Evolutionary conservation across 2,797 vertebrate species (phyloP).

Genomic region (Lycodopsis pacificus): DNA sequence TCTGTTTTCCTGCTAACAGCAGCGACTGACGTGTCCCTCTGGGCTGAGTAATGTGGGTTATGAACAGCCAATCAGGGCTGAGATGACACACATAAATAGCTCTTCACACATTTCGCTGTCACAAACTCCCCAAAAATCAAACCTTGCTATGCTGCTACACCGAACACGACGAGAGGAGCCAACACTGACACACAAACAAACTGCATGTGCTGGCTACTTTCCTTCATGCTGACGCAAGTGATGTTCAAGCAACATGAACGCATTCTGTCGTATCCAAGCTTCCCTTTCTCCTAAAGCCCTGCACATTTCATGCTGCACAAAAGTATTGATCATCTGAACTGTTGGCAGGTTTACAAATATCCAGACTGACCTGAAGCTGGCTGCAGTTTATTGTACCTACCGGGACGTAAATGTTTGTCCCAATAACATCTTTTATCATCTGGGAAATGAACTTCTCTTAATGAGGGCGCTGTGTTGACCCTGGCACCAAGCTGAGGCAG

Average conservation of each 20-base stretch:
- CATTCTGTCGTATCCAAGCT: background rate
- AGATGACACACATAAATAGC: conserved; percentile 54
- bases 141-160: conserved; percentile 41
- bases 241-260: conserved; percentile 30
- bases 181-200: conserved; percentile 19
- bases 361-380: background rate
- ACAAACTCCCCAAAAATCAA: conserved; percentile 39
- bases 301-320: background rate
- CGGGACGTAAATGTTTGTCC: background rate
- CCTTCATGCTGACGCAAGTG: background rate
- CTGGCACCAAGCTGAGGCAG: background rate
- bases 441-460: background rate
- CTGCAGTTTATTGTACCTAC: conserved; percentile 2
- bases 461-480: conserved; percentile 5
- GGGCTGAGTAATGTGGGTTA: conserved; percentile 47
- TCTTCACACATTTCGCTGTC: conserved; percentile 35
- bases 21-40: conserved; percentile 33
- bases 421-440: conserved; percentile 20
- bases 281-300: background rate
- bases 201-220: background rate
- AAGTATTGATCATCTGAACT: conserved; percentile 3
- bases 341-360: conserved; percentile 3
- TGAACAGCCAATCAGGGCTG: conserved; percentile 65
- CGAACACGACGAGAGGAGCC: conserved; percentile 17
- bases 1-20: conserved; percentile 19